Evolutionary conservation across 2,888 invertebrate genomes (phyloP), one percentile per base, ranked within the genome.

Genomic region (Ganaspis brasiliensis): DNA sequence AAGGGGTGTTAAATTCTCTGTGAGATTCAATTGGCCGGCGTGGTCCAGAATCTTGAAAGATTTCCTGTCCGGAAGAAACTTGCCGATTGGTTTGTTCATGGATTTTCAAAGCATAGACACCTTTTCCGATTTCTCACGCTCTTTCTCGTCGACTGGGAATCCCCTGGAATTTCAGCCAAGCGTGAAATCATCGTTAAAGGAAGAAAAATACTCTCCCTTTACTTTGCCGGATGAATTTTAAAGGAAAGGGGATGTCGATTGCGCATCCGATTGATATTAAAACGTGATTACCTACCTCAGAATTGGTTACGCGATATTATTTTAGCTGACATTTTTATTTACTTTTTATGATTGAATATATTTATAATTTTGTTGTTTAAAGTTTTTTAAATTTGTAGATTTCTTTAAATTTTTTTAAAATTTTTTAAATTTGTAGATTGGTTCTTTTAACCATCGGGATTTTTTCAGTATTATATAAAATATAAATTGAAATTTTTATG

Each of bases 21-120:
- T 91, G 90, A 91, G 91, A 91, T 91, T 91, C 91, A 89, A 90
- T 91, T 91, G 90, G 88, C 82, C 82, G 86, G 81, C 86, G 87
- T 77, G 81, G 83, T 83, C 82, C 79, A 84, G 79, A 77, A 79
- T 82, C 76, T 78, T 81, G 78, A 78, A 78, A 85, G 86, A 90
- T 90, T 90, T 90, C 90, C 91, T 85, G 86, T 81, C 85, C 88
- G 87, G 88, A 88, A 88, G 85, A 84, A 82, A 76, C 75, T 74
- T 49, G 63, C 19, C 81, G 80, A 85, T 84, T 82, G 82, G 82
- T 81, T 86, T 84, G 82, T 84, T 82, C 82, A 79, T 77, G 79
- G 77, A 79, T 79, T 81, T 81, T 78, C 76, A 40, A 45, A 73
- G 72, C 59, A 10, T 14, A 49, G 75, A 61, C 78, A 73, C 57